These are phyloP conservation scores for Choristoneura rosaceana DNA, from an alignment of 2,888 invertebrate genomes.

Conservation along the genomic window DNA sequence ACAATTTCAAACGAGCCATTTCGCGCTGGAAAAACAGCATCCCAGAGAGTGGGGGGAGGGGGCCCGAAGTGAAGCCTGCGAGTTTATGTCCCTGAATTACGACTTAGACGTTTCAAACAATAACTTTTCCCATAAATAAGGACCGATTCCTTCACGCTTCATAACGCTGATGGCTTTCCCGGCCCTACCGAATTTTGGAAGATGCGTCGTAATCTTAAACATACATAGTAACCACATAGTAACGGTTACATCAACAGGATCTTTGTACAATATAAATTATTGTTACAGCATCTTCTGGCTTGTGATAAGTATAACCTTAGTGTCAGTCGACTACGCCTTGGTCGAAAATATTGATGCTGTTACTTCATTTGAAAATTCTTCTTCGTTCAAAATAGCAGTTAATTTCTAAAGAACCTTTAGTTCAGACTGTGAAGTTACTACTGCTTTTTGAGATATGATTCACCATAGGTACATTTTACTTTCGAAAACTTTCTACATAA, in stretches of 20 bases:
- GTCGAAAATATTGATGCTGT: too few species aligned
- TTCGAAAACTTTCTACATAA: background rate
- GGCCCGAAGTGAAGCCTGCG: constrained; percentile 78
- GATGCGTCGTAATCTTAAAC: constrained; percentile 18
- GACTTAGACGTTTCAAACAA: constrained; percentile 86
- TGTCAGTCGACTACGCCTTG: too few species aligned
- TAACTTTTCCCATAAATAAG: constrained; percentile 83
- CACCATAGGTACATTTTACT: background rate
- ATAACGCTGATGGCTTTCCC: constrained; percentile 78
- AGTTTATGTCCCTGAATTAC: constrained; percentile 83
- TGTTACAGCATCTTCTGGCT: too few species aligned
- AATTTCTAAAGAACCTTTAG: too few species aligned
- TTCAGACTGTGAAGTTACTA: too few species aligned
- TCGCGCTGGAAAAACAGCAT: constrained; percentile 83
- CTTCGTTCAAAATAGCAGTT: too few species aligned
- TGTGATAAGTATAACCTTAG: too few species aligned
- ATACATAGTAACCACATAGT: constrained; percentile 14
- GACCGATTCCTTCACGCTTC: constrained; percentile 84
- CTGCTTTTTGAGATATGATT: background rate
- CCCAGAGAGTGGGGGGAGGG: constrained; percentile 64
- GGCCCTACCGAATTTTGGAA: constrained; percentile 54
- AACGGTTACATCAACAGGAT: background rate
- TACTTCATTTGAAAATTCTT: too few species aligned
- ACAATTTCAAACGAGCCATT: constrained; percentile 85
- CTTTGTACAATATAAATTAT: background rate